phyloP scores from a whole-genome alignment of 2,797 vertebrate genomes.

The Crocidura indochinensis region DNA sequence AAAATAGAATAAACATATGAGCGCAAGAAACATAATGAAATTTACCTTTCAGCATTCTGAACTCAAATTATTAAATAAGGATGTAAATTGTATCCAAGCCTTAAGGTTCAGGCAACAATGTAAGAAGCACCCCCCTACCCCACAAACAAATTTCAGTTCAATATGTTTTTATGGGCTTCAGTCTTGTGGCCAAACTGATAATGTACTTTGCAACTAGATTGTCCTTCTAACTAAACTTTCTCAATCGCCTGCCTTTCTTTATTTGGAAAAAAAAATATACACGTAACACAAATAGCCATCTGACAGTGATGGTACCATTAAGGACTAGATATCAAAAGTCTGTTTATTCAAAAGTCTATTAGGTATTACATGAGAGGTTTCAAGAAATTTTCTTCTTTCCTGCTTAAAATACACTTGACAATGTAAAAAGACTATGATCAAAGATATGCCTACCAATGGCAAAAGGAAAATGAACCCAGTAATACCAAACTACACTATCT shows the following conservation, averaged over 20 bases:
- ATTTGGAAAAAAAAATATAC: constrained; percentile 40
- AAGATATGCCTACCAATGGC: not conserved
- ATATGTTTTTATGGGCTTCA: not conserved
- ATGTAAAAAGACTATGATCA: not conserved
- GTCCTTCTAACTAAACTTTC: constrained; percentile 22
- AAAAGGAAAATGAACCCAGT: constrained; percentile 39
- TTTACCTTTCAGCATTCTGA: constrained; percentile 16
- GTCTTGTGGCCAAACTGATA: not conserved
- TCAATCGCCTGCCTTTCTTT: not conserved
- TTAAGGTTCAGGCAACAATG: not conserved
- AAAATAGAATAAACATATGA: constrained; percentile 28
- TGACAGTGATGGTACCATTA: not conserved
- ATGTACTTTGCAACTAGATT: not conserved
- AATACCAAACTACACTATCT: constrained; percentile 14
- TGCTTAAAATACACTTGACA: not conserved
- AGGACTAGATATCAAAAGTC: not conserved
- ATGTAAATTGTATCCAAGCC: constrained; percentile 25
- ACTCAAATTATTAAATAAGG: not conserved
- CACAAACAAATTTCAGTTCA: not conserved
- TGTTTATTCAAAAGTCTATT: no score
- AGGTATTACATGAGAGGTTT: not conserved
- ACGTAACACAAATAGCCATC: constrained; percentile 23
- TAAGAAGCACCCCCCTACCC: not conserved
- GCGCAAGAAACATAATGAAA: constrained; percentile 14
- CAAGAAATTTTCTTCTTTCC: constrained; percentile 23